Base-by-base conservation (phyloP, 2,113 vertebrate genomes). In the Notechis scutatus region DNA sequence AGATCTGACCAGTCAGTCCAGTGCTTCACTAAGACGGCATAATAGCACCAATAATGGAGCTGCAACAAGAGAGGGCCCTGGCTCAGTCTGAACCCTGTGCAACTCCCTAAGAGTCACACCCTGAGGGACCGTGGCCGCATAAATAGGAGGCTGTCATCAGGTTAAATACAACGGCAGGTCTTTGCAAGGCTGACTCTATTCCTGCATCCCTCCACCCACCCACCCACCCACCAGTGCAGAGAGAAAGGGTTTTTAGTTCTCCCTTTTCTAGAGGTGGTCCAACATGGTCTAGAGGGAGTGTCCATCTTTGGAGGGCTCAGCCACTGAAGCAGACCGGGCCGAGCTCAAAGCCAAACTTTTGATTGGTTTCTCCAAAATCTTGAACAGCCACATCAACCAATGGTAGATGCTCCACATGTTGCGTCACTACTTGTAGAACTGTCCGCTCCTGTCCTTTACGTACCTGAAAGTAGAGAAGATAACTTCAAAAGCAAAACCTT, bases 291-390 rank as follows among this genome's bases (percentile, higher is more conserved):
- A 26, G 90, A 90, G 88, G 88, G 89, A 85, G 85, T 45, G 55
- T n/a, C n/a, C 74, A 20, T 29, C 23, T 45, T 23, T 34, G 54
- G 54, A 21, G 0, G 9, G 24, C 4, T 98, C 98, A 99, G 95
- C 98, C 98, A 59, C 94, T 97, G 94, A 99, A 99, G 96, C 99
- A 99, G 14, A 99, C 98, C 0, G 97, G 98, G 59, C 99, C 99
- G 42, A 99, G 97, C 95, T 99, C 97, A 95, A 99, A 99, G 89
- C 99, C 99, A 59, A 99, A 99, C 96, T 99, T 99, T 95, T 99
- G 99, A 96, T 97, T 98, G 94, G 92, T 95, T 69, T 96, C 97
- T 57, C 99, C 99, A 21, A 99, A 99, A 96, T 99, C 99, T 4
- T 90, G 24, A 0, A 98, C 95, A 0, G 98, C 98, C 85, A 99